Evolutionary conservation across 2,113 vertebrate genomes (phyloP).

Genomic region (Donacobius atricapilla): DNA sequence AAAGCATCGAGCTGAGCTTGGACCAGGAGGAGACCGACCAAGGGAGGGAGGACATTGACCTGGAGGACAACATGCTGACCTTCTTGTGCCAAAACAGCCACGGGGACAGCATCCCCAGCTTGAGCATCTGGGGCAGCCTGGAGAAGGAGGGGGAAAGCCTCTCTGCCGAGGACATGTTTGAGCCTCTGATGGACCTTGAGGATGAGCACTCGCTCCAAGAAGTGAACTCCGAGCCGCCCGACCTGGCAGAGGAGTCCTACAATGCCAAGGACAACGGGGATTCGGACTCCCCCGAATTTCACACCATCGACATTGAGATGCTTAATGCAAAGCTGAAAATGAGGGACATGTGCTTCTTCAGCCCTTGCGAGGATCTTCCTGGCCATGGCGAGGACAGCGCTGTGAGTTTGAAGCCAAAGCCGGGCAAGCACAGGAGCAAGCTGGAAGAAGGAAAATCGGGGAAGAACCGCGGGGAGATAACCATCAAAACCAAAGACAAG

Average conservation of each 20-base stretch:
- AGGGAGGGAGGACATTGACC: constrained; percentile 20
- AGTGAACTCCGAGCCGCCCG: constrained; percentile 44
- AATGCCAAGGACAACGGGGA: background rate
- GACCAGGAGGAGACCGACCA: background rate
- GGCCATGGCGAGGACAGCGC: background rate
- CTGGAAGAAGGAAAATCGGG: constrained; percentile 58
- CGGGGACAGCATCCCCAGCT: constrained; percentile 54
- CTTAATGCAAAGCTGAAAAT: constrained; percentile 79
- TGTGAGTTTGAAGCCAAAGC: background rate
- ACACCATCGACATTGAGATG: constrained; percentile 77
- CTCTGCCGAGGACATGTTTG: constrained; percentile 46
- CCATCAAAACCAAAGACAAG: constrained; percentile 82
- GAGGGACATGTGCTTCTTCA: constrained; percentile 78
- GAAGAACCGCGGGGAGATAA: constrained; percentile 69
- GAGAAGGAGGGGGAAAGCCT: constrained; percentile 56
- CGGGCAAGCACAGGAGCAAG: constrained; percentile 59
- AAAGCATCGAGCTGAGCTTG: constrained; percentile 3
- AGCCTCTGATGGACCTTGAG: constrained; percentile 60
- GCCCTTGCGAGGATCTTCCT: constrained; percentile 70
- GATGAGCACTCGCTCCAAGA: constrained; percentile 44
- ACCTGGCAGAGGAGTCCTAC: constrained; percentile 55
- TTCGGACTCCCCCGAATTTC: constrained; percentile 52
- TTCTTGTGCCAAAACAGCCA: constrained; percentile 67
- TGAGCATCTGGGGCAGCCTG: constrained; percentile 68
- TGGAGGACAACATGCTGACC: constrained; percentile 39